phyloP scores from a whole-genome alignment of 2,888 invertebrate species.

The Alsophila aescularia region DNA sequence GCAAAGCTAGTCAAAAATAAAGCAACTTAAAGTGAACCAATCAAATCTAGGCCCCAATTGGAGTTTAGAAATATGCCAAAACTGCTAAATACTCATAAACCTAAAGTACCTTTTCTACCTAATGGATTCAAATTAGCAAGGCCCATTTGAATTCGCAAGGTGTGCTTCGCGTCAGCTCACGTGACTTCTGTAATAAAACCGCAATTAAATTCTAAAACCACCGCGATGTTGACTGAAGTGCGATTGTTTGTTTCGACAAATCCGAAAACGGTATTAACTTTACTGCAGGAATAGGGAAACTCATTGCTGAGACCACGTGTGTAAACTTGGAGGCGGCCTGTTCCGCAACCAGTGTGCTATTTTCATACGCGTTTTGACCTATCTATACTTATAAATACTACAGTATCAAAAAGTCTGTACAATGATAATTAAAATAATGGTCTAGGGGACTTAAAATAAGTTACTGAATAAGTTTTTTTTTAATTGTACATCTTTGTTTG shows the following conservation, averaged over 20 bases:
- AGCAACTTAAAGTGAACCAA: background rate
- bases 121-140: background rate
- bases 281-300: slow-evolving; percentile 37
- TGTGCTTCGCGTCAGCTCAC: slow-evolving; percentile 29
- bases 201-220: slow-evolving; percentile 49
- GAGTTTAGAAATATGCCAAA: background rate
- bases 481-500: no score
- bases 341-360: background rate
- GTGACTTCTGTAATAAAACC: slow-evolving; percentile 39
- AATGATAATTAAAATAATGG: no score
- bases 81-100: no score
- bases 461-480: no score
- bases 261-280: slow-evolving; percentile 46
- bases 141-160: background rate
- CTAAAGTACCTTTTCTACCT: background rate
- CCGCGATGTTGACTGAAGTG: slow-evolving; percentile 47
- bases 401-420: no score
- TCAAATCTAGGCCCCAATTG: background rate
- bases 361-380: background rate
- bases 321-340: slow-evolving; percentile 28
- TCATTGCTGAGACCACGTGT: slow-evolving; percentile 35
- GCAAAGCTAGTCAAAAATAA: no score
- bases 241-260: slow-evolving; percentile 47
- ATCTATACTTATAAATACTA: no score
- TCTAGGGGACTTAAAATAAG: no score